Conservation (phyloP, 2,113 vertebrate genomes). For the Campylomormyrus numenius region DNA sequence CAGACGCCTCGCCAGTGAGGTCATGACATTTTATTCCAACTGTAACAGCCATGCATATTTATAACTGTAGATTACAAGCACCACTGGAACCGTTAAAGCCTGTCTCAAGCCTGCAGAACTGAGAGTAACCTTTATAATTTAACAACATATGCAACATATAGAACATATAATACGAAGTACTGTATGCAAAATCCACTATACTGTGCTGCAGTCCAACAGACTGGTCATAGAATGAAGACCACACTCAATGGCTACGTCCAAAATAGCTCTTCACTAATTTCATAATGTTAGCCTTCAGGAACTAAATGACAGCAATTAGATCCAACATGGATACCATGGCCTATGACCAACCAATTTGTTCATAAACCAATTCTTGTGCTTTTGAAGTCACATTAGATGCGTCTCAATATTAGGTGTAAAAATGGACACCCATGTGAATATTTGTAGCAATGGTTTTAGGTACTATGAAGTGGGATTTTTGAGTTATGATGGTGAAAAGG, state of each 20-base stretch:
- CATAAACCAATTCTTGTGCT: neutral
- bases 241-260: neutral
- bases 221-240: neutral
- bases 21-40: constrained; percentile 26
- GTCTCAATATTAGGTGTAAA: neutral
- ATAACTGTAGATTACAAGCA: neutral
- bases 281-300: neutral
- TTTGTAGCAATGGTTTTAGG: neutral
- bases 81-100: neutral
- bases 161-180: neutral
- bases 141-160: neutral
- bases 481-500: neutral
- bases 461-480: neutral
- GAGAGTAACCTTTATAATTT: neutral
- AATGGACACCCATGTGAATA: neutral
- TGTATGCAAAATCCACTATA: neutral
- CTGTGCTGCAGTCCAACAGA: neutral
- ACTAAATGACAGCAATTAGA: neutral
- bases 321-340: neutral
- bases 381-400: neutral
- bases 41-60: constrained; percentile 27
- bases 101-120: neutral
- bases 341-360: neutral
- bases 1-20: constrained; percentile 42
- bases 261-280: neutral